These are phyloP conservation scores for Patella ulyssiponensis DNA, from an alignment of 2,888 invertebrate genomes.

Conservation along the genomic window DNA sequence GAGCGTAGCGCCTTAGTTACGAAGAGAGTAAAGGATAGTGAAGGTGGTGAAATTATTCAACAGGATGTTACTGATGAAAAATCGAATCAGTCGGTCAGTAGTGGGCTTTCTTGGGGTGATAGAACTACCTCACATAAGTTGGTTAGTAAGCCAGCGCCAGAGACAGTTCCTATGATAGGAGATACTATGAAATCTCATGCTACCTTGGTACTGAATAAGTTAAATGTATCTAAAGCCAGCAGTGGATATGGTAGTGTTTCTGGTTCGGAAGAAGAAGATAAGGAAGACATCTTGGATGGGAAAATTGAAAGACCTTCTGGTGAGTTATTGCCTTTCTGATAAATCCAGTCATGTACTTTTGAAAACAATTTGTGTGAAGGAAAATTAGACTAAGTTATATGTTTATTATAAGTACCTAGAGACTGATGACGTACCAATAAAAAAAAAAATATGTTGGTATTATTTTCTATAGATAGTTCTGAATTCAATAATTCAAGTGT, in stretches of 20 bases:
- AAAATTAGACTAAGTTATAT: too few relatives aligned
- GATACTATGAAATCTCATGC: constrained; percentile 21
- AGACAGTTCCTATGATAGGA: constrained; percentile 15
- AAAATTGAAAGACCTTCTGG: constrained; percentile 45
- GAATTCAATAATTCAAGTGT: too few relatives aligned
- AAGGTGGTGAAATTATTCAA: constrained; percentile 54
- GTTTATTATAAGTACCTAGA: too few relatives aligned
- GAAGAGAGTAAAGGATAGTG: constrained; percentile 41
- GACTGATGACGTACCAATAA: too few relatives aligned
- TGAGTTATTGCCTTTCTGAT: constrained; percentile 20
- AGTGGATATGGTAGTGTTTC: constrained; percentile 50
- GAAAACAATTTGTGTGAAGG: too few relatives aligned
- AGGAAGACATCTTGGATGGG: constrained; percentile 17
- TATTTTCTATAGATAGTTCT: too few relatives aligned
- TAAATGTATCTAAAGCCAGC: constrained; percentile 47
- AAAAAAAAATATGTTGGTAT: too few relatives aligned
- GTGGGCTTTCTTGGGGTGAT: constrained; percentile 57
- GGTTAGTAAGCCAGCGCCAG: constrained; percentile 1
- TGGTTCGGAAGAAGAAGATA: constrained; percentile 47
- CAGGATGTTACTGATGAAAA: constrained; percentile 53
- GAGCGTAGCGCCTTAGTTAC: constrained; percentile 50
- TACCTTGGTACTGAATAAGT: constrained; percentile 25
- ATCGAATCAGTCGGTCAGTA: constrained; percentile 56
- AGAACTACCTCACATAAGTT: constrained; percentile 19
- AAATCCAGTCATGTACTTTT: too few relatives aligned